Evolutionary conservation across 2,113 vertebrate genomes (phyloP).

Genomic region (Catharus bicknelli): DNA sequence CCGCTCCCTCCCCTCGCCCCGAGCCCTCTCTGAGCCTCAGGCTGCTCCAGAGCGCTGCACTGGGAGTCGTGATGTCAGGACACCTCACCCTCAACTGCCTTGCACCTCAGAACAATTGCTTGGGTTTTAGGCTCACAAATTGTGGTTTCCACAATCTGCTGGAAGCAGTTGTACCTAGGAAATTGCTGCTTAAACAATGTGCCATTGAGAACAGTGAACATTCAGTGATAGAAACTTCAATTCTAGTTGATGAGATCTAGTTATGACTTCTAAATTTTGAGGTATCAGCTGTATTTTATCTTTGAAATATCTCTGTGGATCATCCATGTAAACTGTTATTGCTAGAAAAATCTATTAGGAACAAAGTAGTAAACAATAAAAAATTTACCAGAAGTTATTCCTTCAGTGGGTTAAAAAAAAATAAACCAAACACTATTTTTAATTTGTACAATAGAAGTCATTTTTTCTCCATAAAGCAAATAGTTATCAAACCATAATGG

Average conservation of each 20-base stretch:
- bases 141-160: background rate
- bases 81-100: background rate
- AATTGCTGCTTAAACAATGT: background rate
- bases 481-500: background rate
- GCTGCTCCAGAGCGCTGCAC: background rate
- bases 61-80: fast-evolving
- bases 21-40: background rate
- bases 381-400: background rate
- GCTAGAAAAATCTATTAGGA: background rate
- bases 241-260: background rate
- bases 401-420: background rate
- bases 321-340: background rate
- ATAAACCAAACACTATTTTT: background rate
- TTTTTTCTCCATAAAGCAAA: background rate
- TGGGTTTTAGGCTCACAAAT: background rate
- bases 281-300: background rate
- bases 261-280: background rate
- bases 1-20: fast-evolving
- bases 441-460: background rate
- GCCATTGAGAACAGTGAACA: background rate
- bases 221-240: background rate
- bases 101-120: background rate
- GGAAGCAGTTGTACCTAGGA: background rate
- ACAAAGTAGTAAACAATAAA: background rate
- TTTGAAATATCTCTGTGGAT: background rate